phyloP scores from a whole-genome alignment of 2,888 invertebrate species.

The Ophraella communa region DNA sequence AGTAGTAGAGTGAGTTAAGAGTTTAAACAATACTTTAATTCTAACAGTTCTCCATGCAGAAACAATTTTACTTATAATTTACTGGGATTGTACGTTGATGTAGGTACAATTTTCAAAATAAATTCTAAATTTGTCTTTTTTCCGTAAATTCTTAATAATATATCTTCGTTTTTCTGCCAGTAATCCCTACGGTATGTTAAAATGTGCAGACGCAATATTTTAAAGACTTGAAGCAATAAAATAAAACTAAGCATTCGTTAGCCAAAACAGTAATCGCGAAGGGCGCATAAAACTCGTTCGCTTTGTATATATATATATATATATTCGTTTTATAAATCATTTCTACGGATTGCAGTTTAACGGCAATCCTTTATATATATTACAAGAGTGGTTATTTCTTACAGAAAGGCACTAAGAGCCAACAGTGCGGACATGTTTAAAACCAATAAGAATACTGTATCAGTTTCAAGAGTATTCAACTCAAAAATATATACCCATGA shows the following conservation, averaged over 20 bases:
- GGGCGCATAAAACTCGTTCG: slow-evolving; percentile 8
- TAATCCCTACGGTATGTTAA: not conserved
- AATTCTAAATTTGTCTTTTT: too few relatives aligned
- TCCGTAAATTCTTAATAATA: too few relatives aligned
- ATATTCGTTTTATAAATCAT: slow-evolving; percentile 22
- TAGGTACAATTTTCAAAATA: too few relatives aligned
- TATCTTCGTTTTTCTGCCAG: not conserved
- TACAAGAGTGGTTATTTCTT: not conserved
- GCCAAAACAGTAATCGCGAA: not conserved
- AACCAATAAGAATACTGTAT: slow-evolving; percentile 15
- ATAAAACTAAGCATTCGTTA: not conserved
- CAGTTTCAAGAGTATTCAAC: slow-evolving; percentile 3
- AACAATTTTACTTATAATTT: too few relatives aligned
- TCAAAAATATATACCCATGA: not conserved
- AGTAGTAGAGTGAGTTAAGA: too few relatives aligned
- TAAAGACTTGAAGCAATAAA: not conserved
- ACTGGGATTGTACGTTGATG: too few relatives aligned
- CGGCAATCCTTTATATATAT: slow-evolving; percentile 18
- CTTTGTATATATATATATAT: slow-evolving; percentile 1
- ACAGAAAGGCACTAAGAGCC: slow-evolving; percentile 4
- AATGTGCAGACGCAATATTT: not conserved
- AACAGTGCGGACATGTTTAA: slow-evolving; percentile 11
- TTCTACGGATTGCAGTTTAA: slow-evolving; percentile 12
- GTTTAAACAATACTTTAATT: too few relatives aligned
- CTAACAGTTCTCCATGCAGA: too few relatives aligned